Base-by-base conservation (phyloP, 2,113 vertebrate species). In the Tetraodon nigroviridis region DNA sequence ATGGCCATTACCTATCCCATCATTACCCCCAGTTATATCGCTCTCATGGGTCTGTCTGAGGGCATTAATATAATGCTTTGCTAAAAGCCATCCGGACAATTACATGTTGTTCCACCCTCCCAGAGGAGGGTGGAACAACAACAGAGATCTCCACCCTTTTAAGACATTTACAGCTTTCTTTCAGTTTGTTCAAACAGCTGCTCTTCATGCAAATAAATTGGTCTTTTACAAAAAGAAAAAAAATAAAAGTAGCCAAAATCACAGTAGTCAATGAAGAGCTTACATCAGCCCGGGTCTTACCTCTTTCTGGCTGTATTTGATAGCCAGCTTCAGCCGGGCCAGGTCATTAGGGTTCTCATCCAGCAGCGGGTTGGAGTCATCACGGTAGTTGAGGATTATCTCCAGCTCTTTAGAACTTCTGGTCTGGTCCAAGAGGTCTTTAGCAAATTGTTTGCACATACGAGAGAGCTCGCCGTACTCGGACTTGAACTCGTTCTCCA, bases 301-400 rank as follows among this genome's bases (percentile, higher is more conserved):
- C 95, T 98, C 97, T 85, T 99, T 99, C 64, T 99, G 97, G 48
- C 88, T 91, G 65, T 97, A 98, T 80, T 98, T 99, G 86, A 99
- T 99, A 64, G 97, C 97, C 80, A 99, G 79, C 81, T 98, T 98
- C 68, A 99, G 84, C 65, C 96, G 92, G 8, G 95, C 95, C 40
- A 99, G 92, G 71, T 99, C 96, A 46, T 94, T 95, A 49, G 75
- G 85, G 70, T 72, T 91, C 76, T 95, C 94, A 41, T 95, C 94
- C 82, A 94, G 87, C 74, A 99, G 86, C 41, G 95, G 90, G 65
- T 92, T 92, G 61, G 90, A 89, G 84, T 97, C 90, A 45, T 99
- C 97, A 40, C 92, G 90, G 79, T 95, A 97, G 88, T 99, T 98
- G 46, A 99, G 95, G 81, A 98, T 94, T 80, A 93, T 93, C 86